Conservation (phyloP, 1,140 invertebrate species). For the Riptortus pedestris region DNA sequence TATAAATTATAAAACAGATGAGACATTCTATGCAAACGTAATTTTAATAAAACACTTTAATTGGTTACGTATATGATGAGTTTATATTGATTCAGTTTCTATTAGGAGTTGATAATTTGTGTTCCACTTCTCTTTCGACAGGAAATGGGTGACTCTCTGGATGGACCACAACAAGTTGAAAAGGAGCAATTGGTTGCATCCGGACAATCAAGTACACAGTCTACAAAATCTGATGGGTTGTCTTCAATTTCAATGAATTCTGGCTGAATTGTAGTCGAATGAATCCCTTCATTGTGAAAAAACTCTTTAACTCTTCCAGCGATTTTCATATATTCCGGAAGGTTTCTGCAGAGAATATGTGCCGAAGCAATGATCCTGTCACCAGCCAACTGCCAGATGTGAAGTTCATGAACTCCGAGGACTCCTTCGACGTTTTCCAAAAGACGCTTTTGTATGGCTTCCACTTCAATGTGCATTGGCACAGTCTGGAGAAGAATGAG, state of each 20-base stretch:
- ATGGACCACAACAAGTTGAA: conserved; percentile 68
- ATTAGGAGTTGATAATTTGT: background rate
- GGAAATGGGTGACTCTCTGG: conserved; percentile 62
- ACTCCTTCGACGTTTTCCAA: conserved; percentile 79
- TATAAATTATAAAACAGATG: no score
- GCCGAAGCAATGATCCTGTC: conserved; percentile 88
- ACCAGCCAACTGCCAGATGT: conserved; percentile 86
- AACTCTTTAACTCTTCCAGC: conserved; percentile 45
- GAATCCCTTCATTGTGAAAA: conserved; percentile 86
- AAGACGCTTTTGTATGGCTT: conserved; percentile 71
- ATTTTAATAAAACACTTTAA: no score
- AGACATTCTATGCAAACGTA: no score
- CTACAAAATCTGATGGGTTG: conserved; percentile 37
- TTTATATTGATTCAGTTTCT: no score
- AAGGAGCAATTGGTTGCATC: conserved; percentile 72
- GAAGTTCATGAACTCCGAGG: conserved; percentile 85
- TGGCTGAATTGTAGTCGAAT: conserved; percentile 86
- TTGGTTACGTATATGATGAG: no score
- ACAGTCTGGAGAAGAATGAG: conserved; percentile 84
- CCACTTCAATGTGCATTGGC: conserved; percentile 84
- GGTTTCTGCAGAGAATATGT: conserved; percentile 79
- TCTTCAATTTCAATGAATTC: conserved; percentile 72
- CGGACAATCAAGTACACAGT: conserved; percentile 78
- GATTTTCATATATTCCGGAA: conserved; percentile 17
- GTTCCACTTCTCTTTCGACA: conserved; percentile 51